Evolutionary conservation across 2,888 invertebrate species (phyloP).

Genomic region (Blastobasis adustella): DNA sequence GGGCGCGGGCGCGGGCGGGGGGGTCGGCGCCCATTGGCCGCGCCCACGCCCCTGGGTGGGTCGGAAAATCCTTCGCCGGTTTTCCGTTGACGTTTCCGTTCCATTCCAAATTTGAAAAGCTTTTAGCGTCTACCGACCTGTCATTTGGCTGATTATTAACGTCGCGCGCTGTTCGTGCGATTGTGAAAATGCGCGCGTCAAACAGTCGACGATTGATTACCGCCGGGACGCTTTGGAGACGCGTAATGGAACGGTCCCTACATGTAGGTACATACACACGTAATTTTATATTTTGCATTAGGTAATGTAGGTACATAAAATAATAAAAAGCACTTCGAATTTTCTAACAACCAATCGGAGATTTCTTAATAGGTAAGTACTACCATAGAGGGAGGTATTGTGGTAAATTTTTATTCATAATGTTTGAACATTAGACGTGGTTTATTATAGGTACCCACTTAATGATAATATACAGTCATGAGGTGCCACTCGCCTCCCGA

Average conservation of each 20-base stretch:
- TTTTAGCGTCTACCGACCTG: constrained; percentile 60
- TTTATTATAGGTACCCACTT: too few relatives aligned
- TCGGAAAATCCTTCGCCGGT: constrained; percentile 51
- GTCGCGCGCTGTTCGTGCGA: constrained; percentile 28
- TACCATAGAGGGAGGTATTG: too few relatives aligned
- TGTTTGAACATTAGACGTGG: too few relatives aligned
- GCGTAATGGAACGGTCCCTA: constrained; percentile 15
- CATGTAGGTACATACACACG: too few relatives aligned
- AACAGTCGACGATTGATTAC: constrained; percentile 45
- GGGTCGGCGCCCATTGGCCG: constrained; percentile 59
- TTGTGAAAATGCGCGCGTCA: constrained; percentile 35
- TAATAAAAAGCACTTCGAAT: too few relatives aligned
- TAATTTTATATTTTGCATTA: too few relatives aligned
- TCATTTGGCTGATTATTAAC: constrained; percentile 45
- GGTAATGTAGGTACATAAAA: too few relatives aligned
- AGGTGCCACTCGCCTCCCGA: too few relatives aligned
- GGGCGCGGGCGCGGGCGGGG: constrained; percentile 13
- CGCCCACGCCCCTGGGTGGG: constrained; percentile 60
- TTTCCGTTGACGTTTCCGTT: constrained; percentile 31
- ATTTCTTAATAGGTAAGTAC: too few relatives aligned
- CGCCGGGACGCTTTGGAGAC: constrained; percentile 32
- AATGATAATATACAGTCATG: too few relatives aligned
- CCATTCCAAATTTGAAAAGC: constrained; percentile 55
- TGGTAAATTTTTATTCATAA: too few relatives aligned
- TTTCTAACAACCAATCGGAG: too few relatives aligned